A percentile compares a stretch with the other conserved stretches of the same genome.
Conservation (phyloP, 1,140 invertebrate genomes). For the Eumeta japonica region DNA sequence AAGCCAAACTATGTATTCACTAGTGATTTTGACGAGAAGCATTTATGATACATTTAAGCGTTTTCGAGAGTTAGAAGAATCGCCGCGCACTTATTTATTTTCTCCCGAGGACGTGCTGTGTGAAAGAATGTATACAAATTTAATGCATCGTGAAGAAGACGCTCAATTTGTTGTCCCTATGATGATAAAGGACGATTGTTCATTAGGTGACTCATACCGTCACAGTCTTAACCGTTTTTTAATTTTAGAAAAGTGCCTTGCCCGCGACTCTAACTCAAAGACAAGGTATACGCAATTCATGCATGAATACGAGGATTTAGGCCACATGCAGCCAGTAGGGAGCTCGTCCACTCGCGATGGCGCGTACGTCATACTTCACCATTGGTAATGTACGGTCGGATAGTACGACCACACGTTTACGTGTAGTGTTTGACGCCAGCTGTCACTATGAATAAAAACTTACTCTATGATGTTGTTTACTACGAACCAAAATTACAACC, state of each 20-base stretch:
- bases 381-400: background rate
- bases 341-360: conserved; percentile 1
- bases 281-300: conserved; percentile 13
- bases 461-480: background rate
- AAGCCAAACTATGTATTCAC: background rate
- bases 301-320: conserved; percentile 10
- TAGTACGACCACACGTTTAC: background rate
- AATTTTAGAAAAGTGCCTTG: background rate
- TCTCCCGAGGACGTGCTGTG: background rate
- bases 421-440: background rate
- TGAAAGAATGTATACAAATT: background rate
- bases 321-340: conserved; percentile 7
- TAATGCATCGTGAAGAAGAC: background rate
- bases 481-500: background rate
- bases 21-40: background rate
- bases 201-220: conserved; percentile 5
- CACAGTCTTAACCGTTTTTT: background rate
- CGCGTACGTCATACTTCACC: background rate
- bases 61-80: background rate
- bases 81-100: background rate
- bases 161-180: background rate
- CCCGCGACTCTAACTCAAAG: conserved; percentile 4
- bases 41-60: background rate
- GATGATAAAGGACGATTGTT: background rate
- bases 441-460: background rate